Base-by-base conservation (phyloP, 2,888 invertebrate genomes). In the Trissonchulus latispiculum region DNA sequence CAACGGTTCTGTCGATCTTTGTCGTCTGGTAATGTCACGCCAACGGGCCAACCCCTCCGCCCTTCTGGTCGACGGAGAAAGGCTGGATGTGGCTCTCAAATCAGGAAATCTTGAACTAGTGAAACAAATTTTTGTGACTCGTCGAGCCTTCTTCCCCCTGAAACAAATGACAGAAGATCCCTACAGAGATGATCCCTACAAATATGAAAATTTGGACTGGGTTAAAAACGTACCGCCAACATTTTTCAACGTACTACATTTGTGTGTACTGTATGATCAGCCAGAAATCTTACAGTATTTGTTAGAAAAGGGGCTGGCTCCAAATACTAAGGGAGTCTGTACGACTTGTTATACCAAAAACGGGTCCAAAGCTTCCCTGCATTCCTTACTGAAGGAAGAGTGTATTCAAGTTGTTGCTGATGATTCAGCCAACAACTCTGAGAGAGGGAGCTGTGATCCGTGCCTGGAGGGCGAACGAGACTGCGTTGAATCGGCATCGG, bases 221-320 rank as follows among this genome's bases (percentile, higher is more conserved):
- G 8, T 15, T 8, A 8, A 23, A 23, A 48, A 8, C 23, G 48
- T 48, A 48, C 48, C 48, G 23, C 48, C 48, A 23, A 15, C 48
- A 73, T 87, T 87, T 80, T 83, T 84, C 75, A 86, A 86, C 79
- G 86, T 87, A 61, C 82, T 88, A 32, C 88, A 88, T 81, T 82
- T 86, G 77, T 87, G 88, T n/a, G 86, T 88, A 70, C 86, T 87
- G 76, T 85, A 87, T 80, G 86, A 86, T 70, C 85, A 88, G 29
- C 81, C 86, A 48, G 81, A 81, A 68, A 81, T 82, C 67, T 80
- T 64, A n/a, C 3, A 3, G 3, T 64, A 3, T 8, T 64, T 64
- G 3, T n/a, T 64, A n/a, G 64, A n/a, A 64, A 64, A 64, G 15
- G 48, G 48, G 23, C 48, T 48, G 23, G 8, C 48, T 48, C 48